Base-by-base conservation (phyloP, 2,113 vertebrate species). In the Tragulus kanchil region DNA sequence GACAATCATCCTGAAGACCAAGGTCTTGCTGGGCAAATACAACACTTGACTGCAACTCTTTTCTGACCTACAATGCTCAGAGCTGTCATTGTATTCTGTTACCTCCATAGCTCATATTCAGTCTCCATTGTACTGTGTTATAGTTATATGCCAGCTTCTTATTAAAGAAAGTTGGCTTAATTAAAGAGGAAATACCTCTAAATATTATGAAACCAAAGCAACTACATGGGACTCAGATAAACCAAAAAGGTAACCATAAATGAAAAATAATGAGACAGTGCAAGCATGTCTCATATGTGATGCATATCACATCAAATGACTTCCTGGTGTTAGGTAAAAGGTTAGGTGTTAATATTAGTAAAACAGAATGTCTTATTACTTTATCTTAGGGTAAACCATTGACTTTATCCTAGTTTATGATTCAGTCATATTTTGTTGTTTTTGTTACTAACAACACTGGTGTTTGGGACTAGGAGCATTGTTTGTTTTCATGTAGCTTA, bases 1-100 rank as follows among this genome's bases (percentile, higher is more conserved):
- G 96, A 96, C 94, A 95, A 82, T 96, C 94, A 94, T 90, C 50
- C 89, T 93, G 79, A 69, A 96, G 97, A 67, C 28, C 73, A 98
- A 96, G 91, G 89, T 94, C 83, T 96, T 97, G 10, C 86, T 97
- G 78, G 67, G 64, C 64, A 97, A 92, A 96, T 92, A 6, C 75
- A 90, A 17, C 45, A 77, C 65, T 69, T 59, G 42, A 56, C 58
- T 85, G 42, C 62, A 82, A 62, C 67, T 95, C 78, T 89, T 28
- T 96, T 14, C 69, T 97, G 84, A 97, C 83, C 71, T 78, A 45
- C 14, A 59, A 26, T 42, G 52, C 91, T 87, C 65, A 84, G 65
- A 73, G 85, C 13, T 96, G 86, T 95, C 94, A 87, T 3, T 65
- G 1, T 56, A 16, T 67, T n/a, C 61, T 45, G 45, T 71, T 95